phyloP scores from a whole-genome alignment of 2,888 invertebrate genomes.

The Metellina segmentata region DNA sequence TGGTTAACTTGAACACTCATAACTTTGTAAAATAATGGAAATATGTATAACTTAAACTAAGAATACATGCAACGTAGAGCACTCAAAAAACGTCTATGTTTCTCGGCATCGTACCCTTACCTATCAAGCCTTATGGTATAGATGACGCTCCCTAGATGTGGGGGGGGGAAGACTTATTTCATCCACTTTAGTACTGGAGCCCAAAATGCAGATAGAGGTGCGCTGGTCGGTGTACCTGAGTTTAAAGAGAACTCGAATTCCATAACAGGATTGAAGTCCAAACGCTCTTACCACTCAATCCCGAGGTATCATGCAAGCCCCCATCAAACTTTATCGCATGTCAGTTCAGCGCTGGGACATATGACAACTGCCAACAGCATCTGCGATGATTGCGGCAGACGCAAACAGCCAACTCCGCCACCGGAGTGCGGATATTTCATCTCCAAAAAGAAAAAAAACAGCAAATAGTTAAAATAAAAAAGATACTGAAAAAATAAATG shows the following conservation, averaged over 20 bases:
- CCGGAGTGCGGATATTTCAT: not conserved
- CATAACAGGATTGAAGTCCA: not conserved
- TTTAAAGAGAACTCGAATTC: not conserved
- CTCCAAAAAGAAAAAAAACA: not conserved
- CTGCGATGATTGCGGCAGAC: not conserved
- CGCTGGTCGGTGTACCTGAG: too few species aligned
- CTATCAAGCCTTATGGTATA: too few species aligned
- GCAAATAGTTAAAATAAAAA: not conserved
- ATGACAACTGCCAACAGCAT: constrained; percentile 19
- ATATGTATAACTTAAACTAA: too few species aligned
- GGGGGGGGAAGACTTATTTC: too few species aligned
- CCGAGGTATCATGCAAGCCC: not conserved
- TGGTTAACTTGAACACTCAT: too few species aligned
- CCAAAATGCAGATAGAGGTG: too few species aligned
- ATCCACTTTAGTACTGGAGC: too few species aligned
- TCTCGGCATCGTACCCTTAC: too few species aligned
- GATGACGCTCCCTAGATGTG: too few species aligned
- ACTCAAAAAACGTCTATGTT: too few species aligned
- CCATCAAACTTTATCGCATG: not conserved
- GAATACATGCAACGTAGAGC: too few species aligned
- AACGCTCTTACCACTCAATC: not conserved
- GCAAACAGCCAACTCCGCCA: not conserved
- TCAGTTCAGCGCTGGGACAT: not conserved
- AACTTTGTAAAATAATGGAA: too few species aligned
- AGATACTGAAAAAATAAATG: not conserved